phyloP scores from a whole-genome alignment of 2,797 vertebrate genomes.

The Eidolon dupreanum region DNA sequence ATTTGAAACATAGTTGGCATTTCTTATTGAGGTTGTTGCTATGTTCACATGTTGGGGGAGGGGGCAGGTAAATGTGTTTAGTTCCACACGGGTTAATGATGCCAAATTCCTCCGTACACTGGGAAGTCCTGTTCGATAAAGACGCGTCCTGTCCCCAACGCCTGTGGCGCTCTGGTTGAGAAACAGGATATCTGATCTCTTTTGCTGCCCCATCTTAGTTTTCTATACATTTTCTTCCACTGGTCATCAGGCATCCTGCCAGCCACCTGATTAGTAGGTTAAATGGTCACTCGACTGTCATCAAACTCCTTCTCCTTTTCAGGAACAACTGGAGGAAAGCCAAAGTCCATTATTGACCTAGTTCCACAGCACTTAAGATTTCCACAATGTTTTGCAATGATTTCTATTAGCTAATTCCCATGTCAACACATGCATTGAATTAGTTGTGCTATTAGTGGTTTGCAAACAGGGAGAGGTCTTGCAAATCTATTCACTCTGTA shows the following conservation, averaged over 20 bases:
- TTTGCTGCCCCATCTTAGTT: conserved; percentile 23
- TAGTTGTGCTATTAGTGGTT: conserved; percentile 29
- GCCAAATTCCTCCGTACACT: background rate
- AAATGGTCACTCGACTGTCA: conserved; percentile 71
- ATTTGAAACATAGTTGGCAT: background rate
- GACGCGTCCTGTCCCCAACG: background rate
- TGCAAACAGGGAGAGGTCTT: background rate
- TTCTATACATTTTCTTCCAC: conserved; percentile 34
- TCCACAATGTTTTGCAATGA: background rate
- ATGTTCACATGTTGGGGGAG: background rate
- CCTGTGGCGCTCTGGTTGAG: background rate
- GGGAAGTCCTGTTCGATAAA: background rate
- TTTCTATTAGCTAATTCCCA: conserved; percentile 45
- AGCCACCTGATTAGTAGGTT: conserved; percentile 68
- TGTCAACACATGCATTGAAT: conserved; percentile 41
- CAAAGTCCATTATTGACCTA: conserved; percentile 61
- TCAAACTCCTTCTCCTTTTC: conserved; percentile 51
- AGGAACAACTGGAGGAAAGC: conserved; percentile 64
- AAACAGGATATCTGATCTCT: background rate
- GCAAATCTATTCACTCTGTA: background rate
- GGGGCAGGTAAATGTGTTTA: no score
- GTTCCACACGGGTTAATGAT: background rate
- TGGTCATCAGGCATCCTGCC: conserved; percentile 64
- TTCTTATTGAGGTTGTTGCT: background rate
- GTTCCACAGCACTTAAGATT: conserved; percentile 47